Evolutionary conservation across 2,797 vertebrate species (phyloP), one percentile per base, ranked within the genome.

Genomic region (Lithobates pipiens): DNA sequence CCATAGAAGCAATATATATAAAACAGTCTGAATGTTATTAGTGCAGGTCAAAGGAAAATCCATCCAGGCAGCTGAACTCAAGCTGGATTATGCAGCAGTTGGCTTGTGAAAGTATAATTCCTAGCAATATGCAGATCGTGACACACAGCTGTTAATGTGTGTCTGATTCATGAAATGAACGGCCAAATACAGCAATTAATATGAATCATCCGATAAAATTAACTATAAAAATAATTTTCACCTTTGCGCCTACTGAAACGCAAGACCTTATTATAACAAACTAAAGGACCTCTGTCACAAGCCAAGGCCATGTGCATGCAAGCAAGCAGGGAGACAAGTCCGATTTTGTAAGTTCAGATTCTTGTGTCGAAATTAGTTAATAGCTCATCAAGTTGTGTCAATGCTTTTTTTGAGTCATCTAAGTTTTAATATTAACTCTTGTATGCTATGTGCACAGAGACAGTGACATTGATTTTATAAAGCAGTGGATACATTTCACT

Each of bases 141-240:
- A 82, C 80, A 83, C 39, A 42, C 29, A 78, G 7, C 29, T 67
- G 75, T 68, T 86, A 72, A 82, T 73, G n/a, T 23, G n/a, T 46
- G 36, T 74, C 46, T 86, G 50, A 86, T 77, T 77, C 67, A 77
- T 73, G 42, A 86, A 63, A 63, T 71, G 11, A 46, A 16, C 18
- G 39, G 50, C 68, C 85, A 86, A 86, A 65, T 13, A 42, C 36
- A 77, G 77, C 44, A 72, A 82, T 83, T 82, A 67, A 39, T 65
- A 82, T 82, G 74, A 86, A 73, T 86, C 85, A 78, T 29, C 68
- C 10, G 80, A 83, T 86, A 86, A 86, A 82, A 68, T 50, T 78
- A 86, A 34, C 46, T 76, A n/a, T 18, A 75, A 76, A 80, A 61
- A 39, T 70, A 23, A 76, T 34, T 76, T 76, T 86, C 36, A 81